Evolutionary conservation across 2,888 invertebrate genomes (phyloP).

Genomic region (Sacculina carcini): DNA sequence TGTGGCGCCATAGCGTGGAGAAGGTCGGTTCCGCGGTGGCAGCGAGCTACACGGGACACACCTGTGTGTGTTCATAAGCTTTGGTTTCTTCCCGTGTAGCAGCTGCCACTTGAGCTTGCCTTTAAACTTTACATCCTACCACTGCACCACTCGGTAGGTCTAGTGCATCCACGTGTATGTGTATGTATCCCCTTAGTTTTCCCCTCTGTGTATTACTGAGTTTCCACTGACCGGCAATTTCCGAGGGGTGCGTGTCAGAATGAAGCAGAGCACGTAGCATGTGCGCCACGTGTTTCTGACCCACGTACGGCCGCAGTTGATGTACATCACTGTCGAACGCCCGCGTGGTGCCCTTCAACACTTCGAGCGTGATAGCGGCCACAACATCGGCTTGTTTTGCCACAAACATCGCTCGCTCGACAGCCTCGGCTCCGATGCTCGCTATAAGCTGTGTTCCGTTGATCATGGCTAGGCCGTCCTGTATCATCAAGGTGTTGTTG

Average conservation of each 20-base stretch:
- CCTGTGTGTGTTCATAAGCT: too few species aligned
- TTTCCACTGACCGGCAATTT: conserved; percentile 29
- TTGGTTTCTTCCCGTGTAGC: too few species aligned
- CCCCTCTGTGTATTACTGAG: not conserved
- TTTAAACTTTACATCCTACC: too few species aligned
- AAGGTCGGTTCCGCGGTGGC: too few species aligned
- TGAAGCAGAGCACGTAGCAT: conserved; percentile 31
- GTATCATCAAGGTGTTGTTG: too few species aligned
- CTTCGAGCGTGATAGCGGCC: conserved; percentile 34
- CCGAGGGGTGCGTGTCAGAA: conserved; percentile 32
- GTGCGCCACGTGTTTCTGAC: conserved; percentile 31
- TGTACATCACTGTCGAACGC: conserved; percentile 37
- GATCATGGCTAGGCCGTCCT: conserved; percentile 36
- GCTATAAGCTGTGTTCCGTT: conserved; percentile 41
- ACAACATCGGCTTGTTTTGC: conserved; percentile 35
- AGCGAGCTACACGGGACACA: too few species aligned
- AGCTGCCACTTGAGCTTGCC: too few species aligned
- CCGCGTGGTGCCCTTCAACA: conserved; percentile 33
- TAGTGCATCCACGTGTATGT: too few species aligned
- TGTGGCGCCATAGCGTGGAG: too few species aligned
- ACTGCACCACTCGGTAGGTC: too few species aligned
- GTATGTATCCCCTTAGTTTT: too few species aligned
- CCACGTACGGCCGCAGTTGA: conserved; percentile 31
- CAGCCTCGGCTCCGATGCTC: conserved; percentile 33
- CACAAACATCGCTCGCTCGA: conserved; percentile 30